Evolutionary conservation across 2,888 invertebrate species (phyloP).

Genomic region (Operophtera brumata): DNA sequence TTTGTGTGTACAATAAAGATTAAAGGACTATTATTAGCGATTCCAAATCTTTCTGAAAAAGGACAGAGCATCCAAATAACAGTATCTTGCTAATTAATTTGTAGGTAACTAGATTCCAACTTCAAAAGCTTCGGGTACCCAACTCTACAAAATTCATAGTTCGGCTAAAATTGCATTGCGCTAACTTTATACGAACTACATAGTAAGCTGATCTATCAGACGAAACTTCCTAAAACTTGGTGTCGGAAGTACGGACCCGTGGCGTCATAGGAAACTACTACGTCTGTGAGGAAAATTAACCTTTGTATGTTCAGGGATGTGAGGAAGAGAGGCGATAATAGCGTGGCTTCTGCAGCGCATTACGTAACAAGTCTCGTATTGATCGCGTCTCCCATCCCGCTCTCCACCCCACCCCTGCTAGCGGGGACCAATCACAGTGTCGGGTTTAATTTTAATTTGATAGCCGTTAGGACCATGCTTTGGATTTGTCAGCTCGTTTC

Average conservation of each 20-base stretch:
- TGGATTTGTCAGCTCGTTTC: conserved; percentile 66
- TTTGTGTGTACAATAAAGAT: too few species aligned
- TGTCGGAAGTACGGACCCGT: conserved; percentile 32
- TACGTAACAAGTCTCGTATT: conserved; percentile 71
- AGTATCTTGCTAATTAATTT: conserved; percentile 2
- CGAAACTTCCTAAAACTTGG: conserved; percentile 37
- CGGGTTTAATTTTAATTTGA: conserved; percentile 74
- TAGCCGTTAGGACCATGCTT: conserved; percentile 56
- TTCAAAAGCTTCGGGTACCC: conserved; percentile 5
- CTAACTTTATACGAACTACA: conserved; percentile 36
- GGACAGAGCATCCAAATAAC: too few species aligned
- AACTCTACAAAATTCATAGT: conserved; percentile 20
- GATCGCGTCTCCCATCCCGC: conserved; percentile 54
- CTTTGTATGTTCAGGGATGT: conserved; percentile 22
- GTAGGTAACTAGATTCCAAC: conserved; percentile 16
- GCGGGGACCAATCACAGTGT: conserved; percentile 58
- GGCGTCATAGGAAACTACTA: conserved; percentile 31
- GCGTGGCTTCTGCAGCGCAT: conserved; percentile 39
- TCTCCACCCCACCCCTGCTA: conserved; percentile 37
- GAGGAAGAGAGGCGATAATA: conserved; percentile 34
- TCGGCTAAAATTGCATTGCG: conserved; percentile 21
- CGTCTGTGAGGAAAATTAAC: conserved; percentile 29
- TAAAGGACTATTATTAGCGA: too few species aligned
- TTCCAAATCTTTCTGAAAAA: too few species aligned
- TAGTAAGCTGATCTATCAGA: conserved; percentile 38